A percentile compares a stretch with the other conserved stretches of the same genome.
Conservation (phyloP, 1,140 invertebrate genomes). For the Drosophila novamexicana region DNA sequence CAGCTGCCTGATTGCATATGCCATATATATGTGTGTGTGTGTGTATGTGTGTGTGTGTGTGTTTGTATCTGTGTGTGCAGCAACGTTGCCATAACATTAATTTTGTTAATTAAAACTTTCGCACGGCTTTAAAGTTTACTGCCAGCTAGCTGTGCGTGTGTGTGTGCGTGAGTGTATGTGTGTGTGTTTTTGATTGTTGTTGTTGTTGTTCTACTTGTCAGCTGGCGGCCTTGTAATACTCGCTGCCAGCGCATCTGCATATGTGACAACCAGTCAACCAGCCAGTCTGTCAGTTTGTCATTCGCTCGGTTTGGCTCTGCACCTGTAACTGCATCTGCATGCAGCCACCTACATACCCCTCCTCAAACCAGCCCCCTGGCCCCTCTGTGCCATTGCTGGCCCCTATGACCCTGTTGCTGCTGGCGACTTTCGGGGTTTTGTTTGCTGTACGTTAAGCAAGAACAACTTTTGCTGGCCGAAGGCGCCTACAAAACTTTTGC, state of each 20-base stretch:
- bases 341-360: background rate
- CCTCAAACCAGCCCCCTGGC: background rate
- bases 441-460: slow-evolving; percentile 40
- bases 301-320: slow-evolving; percentile 23
- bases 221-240: slow-evolving; percentile 36
- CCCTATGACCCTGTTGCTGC: slow-evolving; percentile 5
- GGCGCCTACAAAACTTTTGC: slow-evolving; percentile 33
- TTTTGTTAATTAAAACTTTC: slow-evolving; percentile 82
- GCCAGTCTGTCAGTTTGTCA: slow-evolving; percentile 16
- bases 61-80: background rate
- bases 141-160: slow-evolving; percentile 34
- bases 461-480: slow-evolving; percentile 58
- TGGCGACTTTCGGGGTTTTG: slow-evolving; percentile 39
- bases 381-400: background rate
- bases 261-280: slow-evolving; percentile 20
- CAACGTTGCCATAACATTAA: slow-evolving; percentile 72
- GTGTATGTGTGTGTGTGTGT: slow-evolving; percentile 11
- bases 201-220: slow-evolving; percentile 22
- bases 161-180: slow-evolving; percentile 6
- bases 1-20: slow-evolving; percentile 32
- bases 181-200: slow-evolving; percentile 13
- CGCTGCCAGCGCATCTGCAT: slow-evolving; percentile 23
- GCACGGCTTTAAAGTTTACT: slow-evolving; percentile 71
- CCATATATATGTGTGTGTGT: background rate
- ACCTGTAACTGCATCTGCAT: slow-evolving; percentile 44